phyloP scores from a whole-genome alignment of 2,797 vertebrate species.

The Anableps anableps region DNA sequence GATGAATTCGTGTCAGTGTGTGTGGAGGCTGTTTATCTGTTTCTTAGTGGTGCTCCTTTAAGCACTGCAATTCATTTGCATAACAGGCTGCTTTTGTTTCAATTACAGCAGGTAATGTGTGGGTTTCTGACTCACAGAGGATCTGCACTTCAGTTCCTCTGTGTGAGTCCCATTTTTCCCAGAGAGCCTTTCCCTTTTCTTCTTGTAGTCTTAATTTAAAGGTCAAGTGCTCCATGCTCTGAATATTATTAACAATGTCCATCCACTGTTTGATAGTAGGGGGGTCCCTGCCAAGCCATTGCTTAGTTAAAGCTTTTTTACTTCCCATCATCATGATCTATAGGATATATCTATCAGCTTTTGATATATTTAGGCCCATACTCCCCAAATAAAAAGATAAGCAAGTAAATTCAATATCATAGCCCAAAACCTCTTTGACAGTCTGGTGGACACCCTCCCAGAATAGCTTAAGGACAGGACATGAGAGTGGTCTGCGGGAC shows the following conservation, averaged over 20 bases:
- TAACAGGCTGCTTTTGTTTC: constrained; percentile 13
- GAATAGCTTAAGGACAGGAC: neutral
- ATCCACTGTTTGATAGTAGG: neutral
- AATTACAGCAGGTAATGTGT: neutral
- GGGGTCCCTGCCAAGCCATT: neutral
- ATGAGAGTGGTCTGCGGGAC: neutral
- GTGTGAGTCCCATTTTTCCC: neutral
- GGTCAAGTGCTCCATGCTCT: neutral
- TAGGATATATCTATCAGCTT: neutral
- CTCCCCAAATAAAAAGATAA: too few relatives aligned
- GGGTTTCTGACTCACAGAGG: neutral
- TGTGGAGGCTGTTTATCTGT: constrained; percentile 42
- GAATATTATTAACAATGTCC: neutral
- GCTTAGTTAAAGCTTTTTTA: neutral
- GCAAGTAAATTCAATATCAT: too few relatives aligned
- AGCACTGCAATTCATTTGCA: constrained; percentile 26
- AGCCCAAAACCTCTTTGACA: neutral
- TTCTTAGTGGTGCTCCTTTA: constrained; percentile 8
- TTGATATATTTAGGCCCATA: too few relatives aligned
- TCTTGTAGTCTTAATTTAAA: neutral
- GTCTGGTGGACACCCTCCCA: neutral
- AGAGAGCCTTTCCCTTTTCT: neutral
- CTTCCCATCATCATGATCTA: neutral
- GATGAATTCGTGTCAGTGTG: constrained; percentile 37
- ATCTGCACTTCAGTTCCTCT: neutral